Evolutionary conservation across 2,113 vertebrate genomes (phyloP), one percentile per base, ranked within the genome.

Genomic region (Scatophagus argus): DNA sequence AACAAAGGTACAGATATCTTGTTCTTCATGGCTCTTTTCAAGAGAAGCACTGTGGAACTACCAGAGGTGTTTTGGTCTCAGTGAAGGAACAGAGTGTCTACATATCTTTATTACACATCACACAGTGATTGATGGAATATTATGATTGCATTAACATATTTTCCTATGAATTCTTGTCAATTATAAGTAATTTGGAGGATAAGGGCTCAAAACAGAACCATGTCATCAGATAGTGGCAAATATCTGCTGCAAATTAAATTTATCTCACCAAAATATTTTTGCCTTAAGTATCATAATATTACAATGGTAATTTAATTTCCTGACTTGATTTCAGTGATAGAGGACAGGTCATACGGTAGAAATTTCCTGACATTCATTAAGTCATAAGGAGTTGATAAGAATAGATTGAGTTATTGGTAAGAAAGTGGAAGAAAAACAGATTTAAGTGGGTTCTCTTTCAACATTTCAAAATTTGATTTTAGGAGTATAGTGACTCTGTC

Each of bases 1-100:
- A 84, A 91, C 86, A 89, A 87, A 75, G 63, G 58, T 31, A n/a
- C 56, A 52, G 25, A 79, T 69, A 86, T 87, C 71, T 85, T 65
- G 49, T 86, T 81, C 47, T 74, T 43, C 6, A 3, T 25, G 13
- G 3, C n/a, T 73, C 59, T 2, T 84, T 77, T 76, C 17, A 65
- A 14, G 10, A 8, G 0, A 58, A 44, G 31, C 14, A 27, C n/a
- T 16, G 54, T 29, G 19, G 29, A 75, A 43, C 13, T 34, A 64
- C 56, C 56, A 12, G 19, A 72, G 59, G 60, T 62, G 23, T 79
- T 74, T 68, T 25, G 36, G 25, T 39, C 39, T 29, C 31, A 32
- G 49, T 60, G 59, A 74, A 55, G 44, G 29, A 61, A 7, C n/a
- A 47, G 3, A 34, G 43, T 41, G n/a, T 52, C 2, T 27, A 5